Conservation (phyloP, 2,113 vertebrate species). For the Oryzias javanicus region DNA sequence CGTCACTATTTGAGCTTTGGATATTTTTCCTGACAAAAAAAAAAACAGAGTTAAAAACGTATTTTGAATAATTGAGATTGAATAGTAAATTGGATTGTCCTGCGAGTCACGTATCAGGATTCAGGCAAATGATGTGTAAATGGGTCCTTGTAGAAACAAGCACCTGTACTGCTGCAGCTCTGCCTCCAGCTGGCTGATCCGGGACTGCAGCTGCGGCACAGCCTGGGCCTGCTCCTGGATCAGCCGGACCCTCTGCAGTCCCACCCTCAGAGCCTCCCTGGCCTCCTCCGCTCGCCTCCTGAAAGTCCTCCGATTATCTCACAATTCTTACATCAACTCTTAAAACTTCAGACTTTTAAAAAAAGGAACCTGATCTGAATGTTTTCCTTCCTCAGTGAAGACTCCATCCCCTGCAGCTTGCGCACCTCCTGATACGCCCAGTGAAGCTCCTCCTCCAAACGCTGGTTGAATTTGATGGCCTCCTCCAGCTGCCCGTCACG, state of each 20-base stretch:
- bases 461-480: constrained; percentile 73
- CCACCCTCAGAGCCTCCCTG: constrained; percentile 68
- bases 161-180: constrained; percentile 71
- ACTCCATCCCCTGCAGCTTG: constrained; percentile 54
- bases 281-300: constrained; percentile 75
- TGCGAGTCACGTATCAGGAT: constrained; percentile 8
- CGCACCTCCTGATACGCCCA: constrained; percentile 63
- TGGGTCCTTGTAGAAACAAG: constrained; percentile 4
- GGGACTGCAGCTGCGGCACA: constrained; percentile 66
- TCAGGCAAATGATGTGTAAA: constrained; percentile 45
- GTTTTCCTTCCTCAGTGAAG: constrained; percentile 67
- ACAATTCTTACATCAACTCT: not conserved
- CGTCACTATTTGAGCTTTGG: too few species aligned
- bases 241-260: constrained; percentile 66
- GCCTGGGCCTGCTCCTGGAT: constrained; percentile 72
- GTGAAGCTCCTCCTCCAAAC: constrained; percentile 75
- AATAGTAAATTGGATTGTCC: not conserved
- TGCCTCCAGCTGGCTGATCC: constrained; percentile 62
- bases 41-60: too few species aligned
- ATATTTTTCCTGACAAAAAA: too few species aligned
- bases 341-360: not conserved
- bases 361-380: constrained; percentile 61
- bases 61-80: too few species aligned
- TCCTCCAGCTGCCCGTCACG: constrained; percentile 79
- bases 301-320: constrained; percentile 9